A percentile compares a stretch with the other conserved stretches of the same genome.
These are phyloP conservation scores for Agrilus planipennis DNA, from an alignment of 1,140 invertebrate genomes.

Conservation along the genomic window DNA sequence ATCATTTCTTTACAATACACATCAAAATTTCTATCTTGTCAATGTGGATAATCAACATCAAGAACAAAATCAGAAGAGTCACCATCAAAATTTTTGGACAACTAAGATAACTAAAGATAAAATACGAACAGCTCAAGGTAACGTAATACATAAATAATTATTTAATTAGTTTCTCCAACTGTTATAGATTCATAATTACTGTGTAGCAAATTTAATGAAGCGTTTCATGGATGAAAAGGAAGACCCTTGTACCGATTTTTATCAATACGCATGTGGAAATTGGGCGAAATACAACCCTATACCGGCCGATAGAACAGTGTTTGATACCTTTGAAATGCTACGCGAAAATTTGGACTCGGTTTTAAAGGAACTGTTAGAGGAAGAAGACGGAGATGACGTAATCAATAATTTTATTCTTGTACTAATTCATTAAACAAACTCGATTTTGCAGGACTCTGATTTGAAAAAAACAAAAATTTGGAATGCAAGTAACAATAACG, in stretches of 20 bases:
- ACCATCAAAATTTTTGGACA: slow-evolving; percentile 17
- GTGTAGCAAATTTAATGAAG: slow-evolving; percentile 40
- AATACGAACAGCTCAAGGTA: slow-evolving; percentile 30
- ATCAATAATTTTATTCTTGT: no score
- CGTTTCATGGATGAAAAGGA: slow-evolving; percentile 63
- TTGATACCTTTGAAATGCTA: slow-evolving; percentile 72
- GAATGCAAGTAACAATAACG: background rate
- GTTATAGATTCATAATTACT: no score
- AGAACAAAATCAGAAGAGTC: no score
- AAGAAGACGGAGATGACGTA: slow-evolving; percentile 28
- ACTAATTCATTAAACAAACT: no score
- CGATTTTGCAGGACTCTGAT: no score
- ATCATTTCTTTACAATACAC: no score
- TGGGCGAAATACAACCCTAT: slow-evolving; percentile 76
- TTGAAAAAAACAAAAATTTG: no score
- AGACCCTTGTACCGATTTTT: slow-evolving; percentile 86
- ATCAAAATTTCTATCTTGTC: no score
- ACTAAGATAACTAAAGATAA: slow-evolving; percentile 12
- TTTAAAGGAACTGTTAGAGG: slow-evolving; percentile 53
- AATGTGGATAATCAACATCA: no score
- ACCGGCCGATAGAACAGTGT: slow-evolving; percentile 68
- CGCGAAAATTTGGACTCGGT: slow-evolving; percentile 61
- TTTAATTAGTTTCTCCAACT: no score
- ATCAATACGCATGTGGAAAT: slow-evolving; percentile 80
- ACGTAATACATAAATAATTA: background rate